Evolutionary conservation across 2,888 invertebrate genomes (phyloP).

Genomic region (Hyposoter dolosus): DNA sequence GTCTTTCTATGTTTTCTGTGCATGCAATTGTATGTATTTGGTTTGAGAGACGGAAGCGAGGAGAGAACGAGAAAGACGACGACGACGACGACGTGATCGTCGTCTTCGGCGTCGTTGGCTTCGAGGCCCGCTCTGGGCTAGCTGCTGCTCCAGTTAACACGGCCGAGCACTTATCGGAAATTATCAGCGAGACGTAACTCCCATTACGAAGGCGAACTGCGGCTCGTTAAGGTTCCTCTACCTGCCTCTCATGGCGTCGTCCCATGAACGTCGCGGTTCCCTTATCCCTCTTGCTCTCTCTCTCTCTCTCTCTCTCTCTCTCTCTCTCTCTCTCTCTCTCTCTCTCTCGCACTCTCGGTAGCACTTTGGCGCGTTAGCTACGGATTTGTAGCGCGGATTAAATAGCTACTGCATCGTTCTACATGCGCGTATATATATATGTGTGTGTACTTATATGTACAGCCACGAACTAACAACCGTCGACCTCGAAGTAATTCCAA

Average conservation of each 20-base stretch:
- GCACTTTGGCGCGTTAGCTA: conserved; percentile 59
- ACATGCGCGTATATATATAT: conserved; percentile 1
- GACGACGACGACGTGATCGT: conserved; percentile 23
- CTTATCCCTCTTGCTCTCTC: conserved; percentile 15
- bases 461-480: conserved; percentile 51
- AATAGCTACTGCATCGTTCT: conserved; percentile 38
- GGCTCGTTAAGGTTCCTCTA: conserved; percentile 69
- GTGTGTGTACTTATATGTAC: conserved; percentile 23
- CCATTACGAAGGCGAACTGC: conserved; percentile 76
- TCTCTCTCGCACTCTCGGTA: conserved; percentile 4
- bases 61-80: conserved; percentile 9
- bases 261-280: conserved; percentile 53
- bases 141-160: conserved; percentile 80
- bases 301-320: no score
- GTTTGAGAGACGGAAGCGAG: background rate
- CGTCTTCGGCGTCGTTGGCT: conserved; percentile 49
- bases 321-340: conserved; percentile 17
- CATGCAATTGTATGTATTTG: background rate
- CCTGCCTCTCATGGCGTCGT: conserved; percentile 62
- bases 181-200: conserved; percentile 83
- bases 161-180: conserved; percentile 83
- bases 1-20: background rate
- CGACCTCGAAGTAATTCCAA: conserved; percentile 65
- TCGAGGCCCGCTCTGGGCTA: conserved; percentile 51
- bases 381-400: conserved; percentile 65